Evolutionary conservation across 2,888 invertebrate genomes (phyloP).

Genomic region (Scaptomyza tumidula): DNA sequence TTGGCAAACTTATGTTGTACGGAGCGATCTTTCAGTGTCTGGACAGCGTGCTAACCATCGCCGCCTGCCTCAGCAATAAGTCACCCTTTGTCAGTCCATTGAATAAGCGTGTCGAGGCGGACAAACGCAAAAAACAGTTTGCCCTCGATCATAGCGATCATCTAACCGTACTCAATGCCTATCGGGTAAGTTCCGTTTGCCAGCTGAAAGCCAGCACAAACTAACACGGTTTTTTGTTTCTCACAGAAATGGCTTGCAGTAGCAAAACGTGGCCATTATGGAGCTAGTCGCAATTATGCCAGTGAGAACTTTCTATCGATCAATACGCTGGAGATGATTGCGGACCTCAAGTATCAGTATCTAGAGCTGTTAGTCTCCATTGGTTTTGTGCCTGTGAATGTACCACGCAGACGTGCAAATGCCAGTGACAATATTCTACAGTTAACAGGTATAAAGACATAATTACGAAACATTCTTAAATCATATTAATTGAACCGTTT

Average conservation of each 20-base stretch:
- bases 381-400: slow-evolving; percentile 90
- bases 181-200: slow-evolving; percentile 86
- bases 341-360: slow-evolving; percentile 94
- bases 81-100: slow-evolving; percentile 91
- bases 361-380: slow-evolving; percentile 90
- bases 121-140: slow-evolving; percentile 90
- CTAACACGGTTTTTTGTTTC: not conserved
- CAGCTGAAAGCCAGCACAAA: not conserved
- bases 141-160: slow-evolving; percentile 94
- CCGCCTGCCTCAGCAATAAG: slow-evolving; percentile 92
- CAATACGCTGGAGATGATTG: slow-evolving; percentile 92
- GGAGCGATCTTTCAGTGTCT: slow-evolving; percentile 96
- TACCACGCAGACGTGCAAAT: slow-evolving; percentile 85
- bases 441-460: slow-evolving; percentile 86
- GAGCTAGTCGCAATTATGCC: slow-evolving; percentile 91
- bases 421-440: slow-evolving; percentile 87
- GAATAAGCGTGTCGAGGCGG: slow-evolving; percentile 89
- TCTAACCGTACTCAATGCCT: slow-evolving; percentile 92
- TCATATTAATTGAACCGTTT: not conserved
- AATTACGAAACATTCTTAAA: not conserved
- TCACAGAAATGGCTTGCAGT: slow-evolving; percentile 91
- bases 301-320: slow-evolving; percentile 93
- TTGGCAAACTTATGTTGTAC: slow-evolving; percentile 96
- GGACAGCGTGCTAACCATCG: slow-evolving; percentile 96
- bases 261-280: slow-evolving; percentile 87